Evolutionary conservation across 64 coral and sea anemone genomes (phyloP), one percentile per base, ranked within the genome.

Genomic region (Pocillopora verrucosa): DNA sequence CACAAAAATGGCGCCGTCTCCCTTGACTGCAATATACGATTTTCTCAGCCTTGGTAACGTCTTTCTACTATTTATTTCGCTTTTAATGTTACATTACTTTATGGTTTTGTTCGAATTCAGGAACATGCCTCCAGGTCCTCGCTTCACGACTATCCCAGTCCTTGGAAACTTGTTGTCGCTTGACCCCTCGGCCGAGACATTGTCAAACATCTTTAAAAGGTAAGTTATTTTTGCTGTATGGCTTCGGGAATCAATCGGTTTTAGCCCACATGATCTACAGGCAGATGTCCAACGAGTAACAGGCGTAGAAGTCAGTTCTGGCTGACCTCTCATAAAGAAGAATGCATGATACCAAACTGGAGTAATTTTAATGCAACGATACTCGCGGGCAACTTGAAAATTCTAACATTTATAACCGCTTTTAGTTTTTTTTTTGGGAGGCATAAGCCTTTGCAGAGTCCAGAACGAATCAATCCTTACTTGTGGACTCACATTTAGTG

Each of bases 71-170:
- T 24, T 84, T 5, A 1, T 91, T 20, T 17, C 60, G 4, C 1
- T 88, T 5, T 16, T 89, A 5, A 17, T 94, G 12, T 60, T 94
- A 38, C 57, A 92, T 56, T 86, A 77, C 35, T 12, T 92, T 7
- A 74, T 16, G 25, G 61, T 63, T 1, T 45, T 87, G 17, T 87
- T 78, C 30, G 90, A 92, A 9, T 82, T 92, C 17, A 56, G 83
- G 14, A 65, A 59, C 10, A 92, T 92, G 90, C 90, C 90, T 11
- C 90, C 90, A 0, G 90, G 90, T 5, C 90, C 90, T 9, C 73
- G 73, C 11, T 51, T 79, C 1, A 86, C 45, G 1, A 68, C 73
- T 62, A 22, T 94, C 51, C 92, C 92, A 5, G 56, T 94, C 15
- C 19, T 94, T 11, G 92, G 92, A 0, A 89, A 90, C 56, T 25